A percentile compares a stretch with the other conserved stretches of the same genome.
Conservation (phyloP, 2,797 vertebrate genomes). For the Coregonus ussuriensis region DNA sequence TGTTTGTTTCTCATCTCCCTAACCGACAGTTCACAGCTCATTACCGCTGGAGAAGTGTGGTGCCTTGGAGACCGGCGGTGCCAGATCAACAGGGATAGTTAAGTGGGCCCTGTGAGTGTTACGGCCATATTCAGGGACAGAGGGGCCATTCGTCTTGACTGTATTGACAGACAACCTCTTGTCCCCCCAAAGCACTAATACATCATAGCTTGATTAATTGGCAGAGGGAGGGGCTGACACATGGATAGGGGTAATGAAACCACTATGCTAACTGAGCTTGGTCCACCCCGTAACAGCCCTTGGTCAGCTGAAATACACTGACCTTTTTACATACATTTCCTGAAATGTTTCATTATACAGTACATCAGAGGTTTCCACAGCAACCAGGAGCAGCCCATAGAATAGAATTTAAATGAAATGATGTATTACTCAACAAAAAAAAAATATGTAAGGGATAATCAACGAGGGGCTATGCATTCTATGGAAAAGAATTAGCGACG, state of each 20-base stretch:
- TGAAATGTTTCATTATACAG: no score
- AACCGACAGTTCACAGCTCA: slow-evolving; percentile 64
- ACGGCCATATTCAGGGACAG: slow-evolving; percentile 40
- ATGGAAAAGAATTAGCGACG: no score
- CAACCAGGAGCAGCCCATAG: no score
- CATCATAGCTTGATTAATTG: slow-evolving; percentile 72
- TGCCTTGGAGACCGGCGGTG: slow-evolving; percentile 38
- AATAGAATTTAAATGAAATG: no score
- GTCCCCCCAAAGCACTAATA: slow-evolving; percentile 64
- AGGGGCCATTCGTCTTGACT: slow-evolving; percentile 64
- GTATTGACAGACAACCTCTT: slow-evolving; percentile 67
- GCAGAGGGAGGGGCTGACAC: slow-evolving; percentile 36
- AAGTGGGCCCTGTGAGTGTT: slow-evolving; percentile 62
- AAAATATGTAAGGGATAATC: no score
- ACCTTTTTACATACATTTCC: no score
- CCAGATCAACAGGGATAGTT: slow-evolving; percentile 40
- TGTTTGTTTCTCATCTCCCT: no score
- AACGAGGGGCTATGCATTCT: no score
- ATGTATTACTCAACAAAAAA: no score
- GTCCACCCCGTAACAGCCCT: neutral
- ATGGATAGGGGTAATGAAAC: slow-evolving; percentile 61
- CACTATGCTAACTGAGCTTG: slow-evolving; percentile 4
- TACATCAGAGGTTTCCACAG: no score
- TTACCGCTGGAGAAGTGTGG: slow-evolving; percentile 66
- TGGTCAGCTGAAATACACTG: no score